These are phyloP conservation scores for Paracentrotus lividus DNA, from an alignment of 53 echinoderm and acorn worm species.

Conservation along the genomic window DNA sequence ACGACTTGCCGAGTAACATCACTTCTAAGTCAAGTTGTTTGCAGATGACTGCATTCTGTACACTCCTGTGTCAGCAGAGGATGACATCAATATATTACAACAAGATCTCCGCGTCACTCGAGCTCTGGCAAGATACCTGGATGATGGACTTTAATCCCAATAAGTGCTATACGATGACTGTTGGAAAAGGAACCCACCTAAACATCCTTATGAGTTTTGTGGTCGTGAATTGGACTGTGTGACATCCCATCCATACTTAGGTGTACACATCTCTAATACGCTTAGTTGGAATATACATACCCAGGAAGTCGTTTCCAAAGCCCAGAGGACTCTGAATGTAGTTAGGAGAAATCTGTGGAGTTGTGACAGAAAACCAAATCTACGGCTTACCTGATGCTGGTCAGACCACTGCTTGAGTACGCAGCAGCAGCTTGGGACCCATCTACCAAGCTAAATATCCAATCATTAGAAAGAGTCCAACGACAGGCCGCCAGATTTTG, in stretches of 20 bases:
- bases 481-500: no score
- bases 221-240: conserved; percentile 35
- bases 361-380: no score
- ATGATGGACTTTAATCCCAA: conserved; percentile 67
- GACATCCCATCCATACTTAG: conserved; percentile 36
- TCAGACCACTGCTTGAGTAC: no score
- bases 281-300: no score
- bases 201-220: conserved; percentile 59
- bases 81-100: conserved; percentile 30
- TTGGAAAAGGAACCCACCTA: conserved; percentile 69
- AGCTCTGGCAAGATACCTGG: conserved; percentile 52
- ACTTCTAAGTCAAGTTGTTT: conserved; percentile 56
- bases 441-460: no score
- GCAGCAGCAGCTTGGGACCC: no score
- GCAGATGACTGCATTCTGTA: conserved; percentile 75
- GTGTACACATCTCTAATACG: no score
- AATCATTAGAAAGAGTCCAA: no score
- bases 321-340: no score
- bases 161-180: conserved; percentile 63
- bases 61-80: not conserved
- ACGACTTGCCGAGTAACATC: conserved; percentile 59
- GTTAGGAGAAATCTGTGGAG: no score
- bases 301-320: no score
- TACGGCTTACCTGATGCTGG: no score
- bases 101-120: conserved; percentile 38